Conservation (phyloP, 2,797 vertebrate genomes). For the Pseudotriccus pelzelni region DNA sequence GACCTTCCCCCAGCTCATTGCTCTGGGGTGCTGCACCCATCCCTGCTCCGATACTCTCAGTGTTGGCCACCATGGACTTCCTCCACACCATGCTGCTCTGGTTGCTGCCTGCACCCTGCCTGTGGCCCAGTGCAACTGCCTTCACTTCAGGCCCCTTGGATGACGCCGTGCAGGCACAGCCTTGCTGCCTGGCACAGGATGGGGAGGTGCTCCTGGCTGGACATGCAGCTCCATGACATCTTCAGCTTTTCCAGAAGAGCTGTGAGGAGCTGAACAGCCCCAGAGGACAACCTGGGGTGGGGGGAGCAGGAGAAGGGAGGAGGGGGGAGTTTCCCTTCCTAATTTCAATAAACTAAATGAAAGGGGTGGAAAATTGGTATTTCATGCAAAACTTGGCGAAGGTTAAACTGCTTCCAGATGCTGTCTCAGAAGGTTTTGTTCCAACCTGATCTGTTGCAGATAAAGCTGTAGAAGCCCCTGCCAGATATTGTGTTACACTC, state of each 20-base stretch:
- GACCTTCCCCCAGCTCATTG: not conserved
- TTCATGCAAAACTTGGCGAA: slow-evolving; percentile 59
- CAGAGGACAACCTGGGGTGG: not conserved
- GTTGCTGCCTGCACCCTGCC: not conserved
- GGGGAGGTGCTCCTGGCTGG: not conserved
- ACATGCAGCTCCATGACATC: not conserved
- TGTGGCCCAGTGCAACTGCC: not conserved
- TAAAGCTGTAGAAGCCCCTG: not conserved
- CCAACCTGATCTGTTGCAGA: slow-evolving; percentile 42
- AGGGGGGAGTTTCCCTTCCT: slow-evolving; percentile 10
- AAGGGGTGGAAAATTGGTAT: slow-evolving; percentile 64
- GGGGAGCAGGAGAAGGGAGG: not conserved
- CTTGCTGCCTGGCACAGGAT: not conserved
- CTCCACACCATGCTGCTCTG: not conserved
- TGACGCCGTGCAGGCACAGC: rapidly evolving
- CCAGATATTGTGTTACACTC: not conserved
- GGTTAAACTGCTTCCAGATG: slow-evolving; percentile 66
- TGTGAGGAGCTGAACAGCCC: not conserved
- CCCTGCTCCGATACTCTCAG: rapidly evolving
- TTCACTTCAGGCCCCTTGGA: not conserved
- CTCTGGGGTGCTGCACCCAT: not conserved
- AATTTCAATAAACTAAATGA: slow-evolving; percentile 65
- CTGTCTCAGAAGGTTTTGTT: slow-evolving; percentile 39
- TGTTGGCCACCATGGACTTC: not conserved
- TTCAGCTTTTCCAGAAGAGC: not conserved